phyloP scores from a whole-genome alignment of 2,888 invertebrate species.

The Ganaspis brasiliensis region DNA sequence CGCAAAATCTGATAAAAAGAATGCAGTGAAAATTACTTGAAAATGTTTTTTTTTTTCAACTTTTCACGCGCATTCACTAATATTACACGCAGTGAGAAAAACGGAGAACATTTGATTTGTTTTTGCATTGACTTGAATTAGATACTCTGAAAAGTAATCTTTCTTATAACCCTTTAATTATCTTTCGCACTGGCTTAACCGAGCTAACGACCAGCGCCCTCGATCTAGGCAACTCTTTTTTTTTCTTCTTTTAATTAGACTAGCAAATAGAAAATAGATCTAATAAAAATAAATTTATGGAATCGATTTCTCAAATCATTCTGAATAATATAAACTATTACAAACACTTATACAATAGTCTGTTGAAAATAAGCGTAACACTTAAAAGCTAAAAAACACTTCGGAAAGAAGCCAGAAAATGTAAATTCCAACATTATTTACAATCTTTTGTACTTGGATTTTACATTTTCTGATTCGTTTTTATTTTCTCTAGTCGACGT shows the following conservation, averaged over 20 bases:
- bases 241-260: conserved; percentile 5
- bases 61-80: conserved; percentile 1
- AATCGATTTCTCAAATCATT: neutral
- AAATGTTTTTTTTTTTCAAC: too few species aligned
- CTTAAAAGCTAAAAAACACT: conserved; percentile 4
- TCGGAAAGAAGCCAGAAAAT: neutral
- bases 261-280: conserved; percentile 23
- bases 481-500: too few species aligned
- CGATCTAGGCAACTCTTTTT: conserved; percentile 47
- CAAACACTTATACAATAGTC: conserved; percentile 33
- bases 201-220: conserved; percentile 57
- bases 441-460: neutral
- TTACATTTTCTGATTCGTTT: conserved; percentile 1
- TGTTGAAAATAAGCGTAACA: conserved; percentile 27
- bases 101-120: neutral
- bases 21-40: too few species aligned
- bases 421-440: neutral
- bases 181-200: conserved; percentile 38
- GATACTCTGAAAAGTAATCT: conserved; percentile 1
- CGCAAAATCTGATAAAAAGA: too few species aligned
- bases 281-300: neutral
- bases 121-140: conserved; percentile 18
- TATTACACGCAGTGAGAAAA: neutral
- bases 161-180: conserved; percentile 5
- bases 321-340: conserved; percentile 14